A percentile compares a stretch with the other conserved stretches of the same genome.
phyloP scores from a whole-genome alignment of 2,888 invertebrate species.

The Galeopsomyia nigrocyanea region DNA sequence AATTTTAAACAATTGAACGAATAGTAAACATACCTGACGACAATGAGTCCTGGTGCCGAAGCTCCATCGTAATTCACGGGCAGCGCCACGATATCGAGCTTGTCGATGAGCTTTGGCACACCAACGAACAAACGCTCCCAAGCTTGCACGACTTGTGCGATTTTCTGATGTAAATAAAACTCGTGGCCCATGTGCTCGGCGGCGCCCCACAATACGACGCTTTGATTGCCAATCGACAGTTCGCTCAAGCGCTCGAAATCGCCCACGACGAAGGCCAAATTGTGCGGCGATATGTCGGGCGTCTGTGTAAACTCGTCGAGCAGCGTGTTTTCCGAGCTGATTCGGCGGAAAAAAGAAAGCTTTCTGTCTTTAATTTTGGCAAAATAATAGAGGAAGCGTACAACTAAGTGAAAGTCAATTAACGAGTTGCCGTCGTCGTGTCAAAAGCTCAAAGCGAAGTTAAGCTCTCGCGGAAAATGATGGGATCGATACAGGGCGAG shows the following conservation, averaged over 20 bases:
- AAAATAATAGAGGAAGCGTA: too few species aligned
- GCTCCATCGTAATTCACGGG: slow-evolving; percentile 51
- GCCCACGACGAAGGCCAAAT: slow-evolving; percentile 69
- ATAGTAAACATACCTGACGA: slow-evolving; percentile 22
- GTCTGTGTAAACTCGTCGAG: slow-evolving; percentile 58
- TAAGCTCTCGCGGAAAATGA: neutral
- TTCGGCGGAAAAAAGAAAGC: too few species aligned
- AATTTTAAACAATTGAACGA: neutral
- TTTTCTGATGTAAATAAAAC: slow-evolving; percentile 55
- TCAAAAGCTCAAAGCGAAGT: neutral
- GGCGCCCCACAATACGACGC: slow-evolving; percentile 48
- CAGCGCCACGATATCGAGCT: slow-evolving; percentile 57
- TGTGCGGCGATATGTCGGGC: slow-evolving; percentile 72
- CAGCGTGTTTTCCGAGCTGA: slow-evolving; percentile 50
- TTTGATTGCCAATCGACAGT: slow-evolving; percentile 30
- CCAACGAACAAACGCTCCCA: slow-evolving; percentile 54
- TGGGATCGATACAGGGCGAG: neutral
- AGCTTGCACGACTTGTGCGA: slow-evolving; percentile 47
- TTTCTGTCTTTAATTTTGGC: too few species aligned
- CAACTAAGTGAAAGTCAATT: too few species aligned
- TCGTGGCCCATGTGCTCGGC: slow-evolving; percentile 40
- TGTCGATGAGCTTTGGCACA: slow-evolving; percentile 53
- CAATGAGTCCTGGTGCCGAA: slow-evolving; percentile 55
- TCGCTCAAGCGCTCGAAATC: slow-evolving; percentile 51
- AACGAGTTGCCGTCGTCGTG: neutral